Evolutionary conservation across 2,888 invertebrate genomes (phyloP).

Genomic region (Drosophila formosana): DNA sequence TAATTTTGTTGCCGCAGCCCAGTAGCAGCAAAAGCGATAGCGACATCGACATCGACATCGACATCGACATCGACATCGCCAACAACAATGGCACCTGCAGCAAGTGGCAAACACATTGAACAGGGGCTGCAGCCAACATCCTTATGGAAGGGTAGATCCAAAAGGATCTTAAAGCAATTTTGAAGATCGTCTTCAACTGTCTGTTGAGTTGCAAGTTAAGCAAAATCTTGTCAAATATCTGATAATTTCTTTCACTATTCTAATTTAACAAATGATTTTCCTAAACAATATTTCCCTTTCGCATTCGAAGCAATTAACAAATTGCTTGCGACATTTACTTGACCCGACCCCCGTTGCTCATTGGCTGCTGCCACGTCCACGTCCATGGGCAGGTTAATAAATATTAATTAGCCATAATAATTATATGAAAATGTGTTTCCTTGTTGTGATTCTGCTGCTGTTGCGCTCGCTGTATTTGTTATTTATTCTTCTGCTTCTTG

Average conservation of each 20-base stretch:
- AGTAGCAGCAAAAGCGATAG: conserved; percentile 12
- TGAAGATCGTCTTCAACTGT: no score
- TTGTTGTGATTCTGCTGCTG: conserved; percentile 20
- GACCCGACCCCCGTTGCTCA: neutral
- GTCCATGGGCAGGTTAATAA: conserved; percentile 52
- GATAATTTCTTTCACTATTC: no score
- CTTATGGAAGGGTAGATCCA: neutral
- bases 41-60: neutral
- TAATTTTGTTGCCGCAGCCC: conserved; percentile 47
- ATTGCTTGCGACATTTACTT: neutral
- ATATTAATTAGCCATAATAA: conserved; percentile 73
- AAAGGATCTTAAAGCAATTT: no score
- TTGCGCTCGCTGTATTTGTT: conserved; percentile 13
- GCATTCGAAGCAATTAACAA: neutral
- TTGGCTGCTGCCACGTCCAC: conserved; percentile 1
- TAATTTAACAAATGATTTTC: no score
- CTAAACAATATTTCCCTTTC: neutral
- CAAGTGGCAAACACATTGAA: conserved; percentile 3
- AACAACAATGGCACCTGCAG: conserved; percentile 7
- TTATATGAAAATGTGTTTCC: conserved; percentile 55
- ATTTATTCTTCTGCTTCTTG: conserved; percentile 34
- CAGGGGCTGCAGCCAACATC: conserved; percentile 1
- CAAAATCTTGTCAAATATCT: no score
- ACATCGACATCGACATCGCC: conserved; percentile 9
- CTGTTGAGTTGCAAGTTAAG: no score